Conservation (phyloP, 2,113 vertebrate genomes). For the Tauraco erythrolophus region DNA sequence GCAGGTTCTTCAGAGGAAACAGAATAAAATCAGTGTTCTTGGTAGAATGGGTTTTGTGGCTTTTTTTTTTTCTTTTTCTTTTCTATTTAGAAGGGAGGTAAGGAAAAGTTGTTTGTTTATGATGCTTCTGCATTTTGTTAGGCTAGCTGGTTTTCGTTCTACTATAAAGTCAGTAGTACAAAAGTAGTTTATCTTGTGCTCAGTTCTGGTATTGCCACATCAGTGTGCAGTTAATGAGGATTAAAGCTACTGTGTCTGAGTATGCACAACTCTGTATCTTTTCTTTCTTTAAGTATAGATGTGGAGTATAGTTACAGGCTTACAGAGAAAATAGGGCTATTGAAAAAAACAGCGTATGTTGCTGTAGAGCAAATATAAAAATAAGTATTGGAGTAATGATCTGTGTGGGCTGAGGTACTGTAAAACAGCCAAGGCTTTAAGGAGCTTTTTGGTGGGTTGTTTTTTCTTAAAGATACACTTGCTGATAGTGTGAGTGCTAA, state of each 20-base stretch:
- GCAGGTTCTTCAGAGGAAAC: not conserved
- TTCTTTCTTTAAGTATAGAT: fast-evolving
- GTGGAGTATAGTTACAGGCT: fast-evolving
- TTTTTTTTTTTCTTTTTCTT: not conserved
- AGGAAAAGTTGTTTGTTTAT: fast-evolving
- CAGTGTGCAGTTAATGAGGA: fast-evolving
- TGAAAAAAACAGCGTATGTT: fast-evolving
- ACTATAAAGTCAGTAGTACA: fast-evolving
- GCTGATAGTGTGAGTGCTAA: not conserved
- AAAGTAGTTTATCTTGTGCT: fast-evolving
- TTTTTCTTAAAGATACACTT: not conserved
- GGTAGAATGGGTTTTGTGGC: fast-evolving
- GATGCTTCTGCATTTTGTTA: fast-evolving
- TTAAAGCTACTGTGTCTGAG: fast-evolving
- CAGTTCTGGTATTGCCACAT: fast-evolving
- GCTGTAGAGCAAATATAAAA: fast-evolving
- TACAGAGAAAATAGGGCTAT: fast-evolving
- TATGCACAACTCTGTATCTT: fast-evolving
- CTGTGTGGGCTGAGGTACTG: not conserved
- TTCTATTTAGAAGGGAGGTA: fast-evolving
- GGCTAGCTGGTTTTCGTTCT: too few relatives aligned
- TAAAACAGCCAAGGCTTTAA: not conserved
- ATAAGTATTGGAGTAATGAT: fast-evolving
- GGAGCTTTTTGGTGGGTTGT: fast-evolving
- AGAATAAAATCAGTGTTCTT: not conserved